A percentile compares a stretch with the other conserved stretches of the same genome.
Evolutionary conservation across 2,113 vertebrate genomes (phyloP).

Genomic region (Alligator sinensis): DNA sequence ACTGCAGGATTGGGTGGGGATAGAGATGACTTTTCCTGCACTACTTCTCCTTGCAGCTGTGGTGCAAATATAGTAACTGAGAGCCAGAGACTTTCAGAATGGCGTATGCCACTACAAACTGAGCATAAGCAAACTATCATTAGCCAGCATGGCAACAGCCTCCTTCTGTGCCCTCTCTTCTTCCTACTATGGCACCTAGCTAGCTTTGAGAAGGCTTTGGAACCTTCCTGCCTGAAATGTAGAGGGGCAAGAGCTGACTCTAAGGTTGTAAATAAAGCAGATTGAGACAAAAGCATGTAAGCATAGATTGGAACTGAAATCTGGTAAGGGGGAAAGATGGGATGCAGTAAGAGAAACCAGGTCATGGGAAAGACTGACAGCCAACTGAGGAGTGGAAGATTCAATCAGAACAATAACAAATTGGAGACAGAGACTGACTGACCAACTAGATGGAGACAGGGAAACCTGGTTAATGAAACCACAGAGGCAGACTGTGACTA

Average conservation of each 20-base stretch:
- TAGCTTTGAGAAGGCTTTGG: not conserved
- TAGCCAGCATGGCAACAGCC: not conserved
- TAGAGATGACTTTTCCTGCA: not conserved
- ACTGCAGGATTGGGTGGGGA: not conserved
- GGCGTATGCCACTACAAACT: not conserved
- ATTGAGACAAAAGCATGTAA: not conserved
- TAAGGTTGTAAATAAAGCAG: not conserved
- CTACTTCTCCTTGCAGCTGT: not conserved
- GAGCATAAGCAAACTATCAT: not conserved
- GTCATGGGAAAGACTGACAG: fast-evolving
- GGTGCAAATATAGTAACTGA: not conserved
- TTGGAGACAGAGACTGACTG: not conserved
- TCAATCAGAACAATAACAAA: not conserved
- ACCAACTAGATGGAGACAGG: not conserved
- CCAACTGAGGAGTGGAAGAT: not conserved
- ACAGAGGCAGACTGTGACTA: not conserved
- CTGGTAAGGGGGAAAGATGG: not conserved
- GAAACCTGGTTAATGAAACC: not conserved
- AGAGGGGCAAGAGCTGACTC: not conserved
- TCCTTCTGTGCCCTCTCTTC: not conserved
- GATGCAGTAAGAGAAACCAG: fast-evolving
- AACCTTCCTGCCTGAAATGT: not conserved
- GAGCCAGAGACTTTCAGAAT: not conserved
- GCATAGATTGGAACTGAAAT: not conserved
- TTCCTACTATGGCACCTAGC: not conserved